Evolutionary conservation across 2,113 vertebrate genomes (phyloP).

Genomic region (Eptesicus fuscus): DNA sequence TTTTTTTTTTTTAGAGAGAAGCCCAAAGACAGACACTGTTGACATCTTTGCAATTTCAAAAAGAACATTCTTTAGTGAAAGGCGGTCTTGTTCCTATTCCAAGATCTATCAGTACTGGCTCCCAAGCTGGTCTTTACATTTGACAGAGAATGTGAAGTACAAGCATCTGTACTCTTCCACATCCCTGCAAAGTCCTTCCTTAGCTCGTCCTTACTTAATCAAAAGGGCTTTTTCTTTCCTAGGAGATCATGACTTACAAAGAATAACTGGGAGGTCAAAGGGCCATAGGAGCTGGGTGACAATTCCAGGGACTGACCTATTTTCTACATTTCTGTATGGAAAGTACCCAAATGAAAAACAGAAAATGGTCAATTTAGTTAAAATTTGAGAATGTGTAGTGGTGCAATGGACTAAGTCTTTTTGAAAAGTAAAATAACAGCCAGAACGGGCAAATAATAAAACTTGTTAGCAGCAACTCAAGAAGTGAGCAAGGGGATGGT

Average conservation of each 20-base stretch:
- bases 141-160: neutral
- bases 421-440: constrained; percentile 1
- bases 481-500: neutral
- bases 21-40: constrained; percentile 10
- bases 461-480: neutral
- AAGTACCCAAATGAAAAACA: constrained; percentile 13
- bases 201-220: neutral
- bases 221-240: constrained; percentile 6
- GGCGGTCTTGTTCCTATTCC: neutral
- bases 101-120: neutral
- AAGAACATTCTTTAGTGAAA: neutral
- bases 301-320: neutral
- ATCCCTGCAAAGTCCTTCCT: neutral
- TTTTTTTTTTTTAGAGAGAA: constrained; percentile 36
- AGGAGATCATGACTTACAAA: constrained; percentile 36
- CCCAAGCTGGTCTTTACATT: neutral
- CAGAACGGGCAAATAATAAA: neutral
- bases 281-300: neutral
- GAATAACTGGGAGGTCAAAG: neutral
- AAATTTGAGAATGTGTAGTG: neutral
- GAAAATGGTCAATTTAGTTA: neutral
- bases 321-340: constrained; percentile 11
- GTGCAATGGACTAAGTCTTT: neutral
- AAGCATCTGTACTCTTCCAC: neutral
- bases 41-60: constrained; percentile 29